A percentile compares a stretch with the other conserved stretches of the same genome.
phyloP scores from a whole-genome alignment of 1,140 invertebrate genomes.

The Augochlora pura region DNA sequence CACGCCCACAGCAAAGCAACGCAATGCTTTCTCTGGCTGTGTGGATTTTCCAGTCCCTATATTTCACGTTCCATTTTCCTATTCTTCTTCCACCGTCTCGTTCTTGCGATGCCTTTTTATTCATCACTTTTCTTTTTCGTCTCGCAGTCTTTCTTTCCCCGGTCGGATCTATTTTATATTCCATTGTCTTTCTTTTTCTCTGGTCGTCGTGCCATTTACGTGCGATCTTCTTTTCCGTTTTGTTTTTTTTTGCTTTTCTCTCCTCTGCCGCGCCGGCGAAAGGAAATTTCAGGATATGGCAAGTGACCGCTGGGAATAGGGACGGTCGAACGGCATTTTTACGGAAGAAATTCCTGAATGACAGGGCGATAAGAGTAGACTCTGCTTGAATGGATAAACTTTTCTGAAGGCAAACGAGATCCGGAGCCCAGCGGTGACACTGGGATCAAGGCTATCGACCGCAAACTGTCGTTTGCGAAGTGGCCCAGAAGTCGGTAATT shows the following conservation, averaged over 20 bases:
- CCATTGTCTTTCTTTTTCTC: too few species aligned
- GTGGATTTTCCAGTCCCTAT: background rate
- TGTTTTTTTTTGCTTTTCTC: background rate
- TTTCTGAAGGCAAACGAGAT: background rate
- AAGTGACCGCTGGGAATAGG: background rate
- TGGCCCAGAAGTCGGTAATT: too few species aligned
- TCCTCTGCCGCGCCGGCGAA: background rate
- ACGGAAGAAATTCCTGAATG: constrained; percentile 6
- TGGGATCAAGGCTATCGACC: constrained; percentile 6
- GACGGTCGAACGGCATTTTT: background rate
- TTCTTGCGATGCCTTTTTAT: background rate
- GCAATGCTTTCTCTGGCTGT: background rate
- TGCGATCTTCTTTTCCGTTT: background rate
- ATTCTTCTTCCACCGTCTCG: too few species aligned
- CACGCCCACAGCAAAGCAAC: background rate
- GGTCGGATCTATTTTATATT: background rate
- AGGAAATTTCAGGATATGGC: background rate
- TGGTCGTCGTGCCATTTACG: background rate
- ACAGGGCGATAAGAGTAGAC: background rate
- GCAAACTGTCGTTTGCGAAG: background rate
- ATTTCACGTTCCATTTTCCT: background rate
- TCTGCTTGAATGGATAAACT: constrained; percentile 2
- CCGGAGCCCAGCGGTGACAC: background rate
- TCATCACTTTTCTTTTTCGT: background rate
- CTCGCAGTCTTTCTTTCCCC: too few species aligned